Evolutionary conservation across 2,113 vertebrate genomes (phyloP).

Genomic region (Pygoscelis antarcticus): DNA sequence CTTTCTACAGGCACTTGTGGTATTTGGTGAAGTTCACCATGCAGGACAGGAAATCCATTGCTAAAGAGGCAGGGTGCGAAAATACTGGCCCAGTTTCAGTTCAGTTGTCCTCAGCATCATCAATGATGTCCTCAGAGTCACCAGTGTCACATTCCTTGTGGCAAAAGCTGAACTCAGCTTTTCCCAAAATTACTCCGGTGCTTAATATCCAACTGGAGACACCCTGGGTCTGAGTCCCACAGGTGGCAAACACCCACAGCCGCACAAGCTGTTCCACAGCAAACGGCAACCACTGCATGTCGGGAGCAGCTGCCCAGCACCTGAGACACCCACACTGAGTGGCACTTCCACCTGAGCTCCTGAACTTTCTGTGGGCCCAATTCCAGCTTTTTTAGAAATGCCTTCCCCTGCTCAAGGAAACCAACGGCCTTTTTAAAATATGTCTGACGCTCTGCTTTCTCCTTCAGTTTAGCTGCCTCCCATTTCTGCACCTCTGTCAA

Average conservation of each 20-base stretch:
- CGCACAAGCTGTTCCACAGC: not conserved
- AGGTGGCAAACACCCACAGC: not conserved
- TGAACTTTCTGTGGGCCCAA: not conserved
- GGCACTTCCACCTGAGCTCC: not conserved
- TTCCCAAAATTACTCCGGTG: not conserved
- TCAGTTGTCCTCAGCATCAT: not conserved
- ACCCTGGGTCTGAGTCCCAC: not conserved
- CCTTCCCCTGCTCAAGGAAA: not conserved
- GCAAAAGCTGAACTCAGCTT: not conserved
- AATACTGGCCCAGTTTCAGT: not conserved
- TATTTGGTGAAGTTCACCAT: not conserved
- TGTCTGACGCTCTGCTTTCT: conserved; percentile 36
- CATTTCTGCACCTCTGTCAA: conserved; percentile 69
- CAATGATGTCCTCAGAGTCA: not conserved
- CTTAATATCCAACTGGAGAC: not conserved
- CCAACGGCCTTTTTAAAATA: conserved; percentile 45
- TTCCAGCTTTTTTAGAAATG: not conserved
- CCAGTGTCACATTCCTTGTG: not conserved
- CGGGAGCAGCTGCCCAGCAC: rapidly evolving
- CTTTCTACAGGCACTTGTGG: not conserved
- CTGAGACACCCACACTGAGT: not conserved
- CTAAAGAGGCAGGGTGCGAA: not conserved
- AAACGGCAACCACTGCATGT: rapidly evolving
- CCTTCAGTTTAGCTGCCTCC: conserved; percentile 57
- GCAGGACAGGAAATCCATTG: not conserved